Evolutionary conservation across 2,888 invertebrate genomes (phyloP).

Genomic region (Eremobia ochroleuca): DNA sequence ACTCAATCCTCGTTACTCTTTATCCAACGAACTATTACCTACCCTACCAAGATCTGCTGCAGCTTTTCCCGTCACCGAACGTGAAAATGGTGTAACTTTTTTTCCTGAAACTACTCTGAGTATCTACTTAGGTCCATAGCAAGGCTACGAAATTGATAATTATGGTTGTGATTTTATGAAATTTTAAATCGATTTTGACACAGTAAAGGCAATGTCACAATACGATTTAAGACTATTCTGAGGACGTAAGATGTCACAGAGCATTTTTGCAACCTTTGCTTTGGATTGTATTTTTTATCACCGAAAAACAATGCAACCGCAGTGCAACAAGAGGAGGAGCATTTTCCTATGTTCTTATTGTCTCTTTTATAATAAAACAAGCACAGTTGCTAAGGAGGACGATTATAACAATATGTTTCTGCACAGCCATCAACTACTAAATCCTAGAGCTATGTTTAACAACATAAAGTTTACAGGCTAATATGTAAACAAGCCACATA

Average conservation of each 20-base stretch:
- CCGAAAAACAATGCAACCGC: neutral
- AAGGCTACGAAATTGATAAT: neutral
- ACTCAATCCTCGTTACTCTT: neutral
- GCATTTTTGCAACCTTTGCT: neutral
- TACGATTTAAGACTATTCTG: neutral
- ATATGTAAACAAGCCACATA: constrained; percentile 1
- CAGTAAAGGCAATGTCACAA: neutral
- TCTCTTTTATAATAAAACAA: neutral
- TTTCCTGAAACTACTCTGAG: neutral
- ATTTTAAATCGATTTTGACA: neutral
- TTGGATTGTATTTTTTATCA: neutral
- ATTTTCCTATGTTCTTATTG: neutral
- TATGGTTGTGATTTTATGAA: neutral
- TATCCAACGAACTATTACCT: no score
- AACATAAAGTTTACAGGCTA: neutral
- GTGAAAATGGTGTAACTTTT: neutral
- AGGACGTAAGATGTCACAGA: neutral
- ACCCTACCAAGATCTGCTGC: neutral
- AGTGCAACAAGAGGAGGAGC: no score
- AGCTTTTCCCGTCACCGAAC: neutral
- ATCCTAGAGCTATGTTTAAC: neutral
- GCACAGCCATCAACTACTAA: neutral
- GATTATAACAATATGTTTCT: neutral
- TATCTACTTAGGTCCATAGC: neutral
- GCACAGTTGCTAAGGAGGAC: neutral